Conservation (phyloP, 2,888 invertebrate genomes). For the Philopedon plagiatum region DNA sequence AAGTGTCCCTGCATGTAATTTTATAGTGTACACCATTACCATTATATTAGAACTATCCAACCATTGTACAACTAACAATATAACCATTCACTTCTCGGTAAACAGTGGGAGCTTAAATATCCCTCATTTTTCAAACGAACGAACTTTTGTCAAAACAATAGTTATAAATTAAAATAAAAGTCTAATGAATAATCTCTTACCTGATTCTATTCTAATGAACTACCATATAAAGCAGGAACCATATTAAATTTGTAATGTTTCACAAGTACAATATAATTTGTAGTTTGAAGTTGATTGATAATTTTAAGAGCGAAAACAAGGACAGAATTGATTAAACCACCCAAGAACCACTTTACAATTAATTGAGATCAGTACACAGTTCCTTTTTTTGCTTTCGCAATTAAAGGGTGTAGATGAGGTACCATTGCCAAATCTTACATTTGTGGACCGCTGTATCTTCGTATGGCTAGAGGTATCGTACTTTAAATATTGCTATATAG, state of each 20-base stretch:
- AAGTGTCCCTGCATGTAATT: too few relatives aligned
- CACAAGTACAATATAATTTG: slow-evolving; percentile 37
- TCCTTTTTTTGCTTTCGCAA: too few relatives aligned
- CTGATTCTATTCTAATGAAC: slow-evolving; percentile 34
- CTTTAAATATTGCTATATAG: too few relatives aligned
- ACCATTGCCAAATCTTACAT: too few relatives aligned
- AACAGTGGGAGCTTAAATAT: slow-evolving; percentile 25
- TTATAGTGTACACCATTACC: too few relatives aligned
- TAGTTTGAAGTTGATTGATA: slow-evolving; percentile 20
- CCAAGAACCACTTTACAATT: neutral
- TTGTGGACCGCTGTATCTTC: too few relatives aligned
- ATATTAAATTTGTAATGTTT: slow-evolving; percentile 36
- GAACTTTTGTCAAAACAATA: slow-evolving; percentile 29
- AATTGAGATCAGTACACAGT: too few relatives aligned
- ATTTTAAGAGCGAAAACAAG: neutral
- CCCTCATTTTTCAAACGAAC: slow-evolving; percentile 32
- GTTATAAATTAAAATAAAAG: slow-evolving; percentile 37
- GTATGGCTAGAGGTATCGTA: too few relatives aligned
- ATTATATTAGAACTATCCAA: too few relatives aligned
- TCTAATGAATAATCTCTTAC: slow-evolving; percentile 23
- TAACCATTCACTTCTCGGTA: neutral
- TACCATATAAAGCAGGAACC: slow-evolving; percentile 36
- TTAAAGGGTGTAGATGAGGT: too few relatives aligned
- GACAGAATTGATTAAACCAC: neutral
- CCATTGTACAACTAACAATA: neutral